Evolutionary conservation across 2,797 vertebrate species (phyloP), one percentile per base, ranked within the genome.

Genomic region (Intellagama lesueurii): DNA sequence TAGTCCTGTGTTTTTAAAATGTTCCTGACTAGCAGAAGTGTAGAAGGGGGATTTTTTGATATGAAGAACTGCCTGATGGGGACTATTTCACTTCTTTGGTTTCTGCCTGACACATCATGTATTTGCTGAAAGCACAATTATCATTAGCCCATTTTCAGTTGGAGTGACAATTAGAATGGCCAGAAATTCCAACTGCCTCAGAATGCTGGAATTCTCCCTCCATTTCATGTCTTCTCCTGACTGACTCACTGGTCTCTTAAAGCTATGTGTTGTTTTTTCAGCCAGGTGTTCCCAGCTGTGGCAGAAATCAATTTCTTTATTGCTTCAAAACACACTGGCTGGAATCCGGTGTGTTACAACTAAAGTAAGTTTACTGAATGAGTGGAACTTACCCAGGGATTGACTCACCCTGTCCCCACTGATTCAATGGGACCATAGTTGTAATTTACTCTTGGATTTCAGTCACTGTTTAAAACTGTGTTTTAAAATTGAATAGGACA

Each of bases 101-200:
- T 76, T 72, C 44, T 69, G 4, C 47, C 22, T 19, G 14, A 3
- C 26, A 9, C 30, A 32, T 32, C 24, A 60, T 35, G 47, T 11
- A 6, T 32, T 24, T 16, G 32, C 17, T 75, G 26, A 40, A 85
- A 85, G 30, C 6, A 56, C 79, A 56, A 56, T 56, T 7, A 56
- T 8, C 52, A 14, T 47, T 26, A 44, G 24, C n/a, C 52, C 32
- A 81, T 60, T 8, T 40, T 16, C 44, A 40, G 17, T 2, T 81
- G 49, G 44, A 76, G 35, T 86, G 76, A 80, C 89, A 75, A 75
- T 75, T 88, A 76, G 60, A 73, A 12, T 5, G 30, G 49, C 30
- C 11, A 49, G 14, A 30, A 84, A 68, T 40, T 60, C 52, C 52
- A 81, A 52, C 52, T 30, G 68, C 16, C 44, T 66, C 84, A 40